A percentile compares a stretch with the other conserved stretches of the same genome.
Evolutionary conservation across 64 coral and sea anemone species (phyloP).

Genomic region (Porites australiensis): DNA sequence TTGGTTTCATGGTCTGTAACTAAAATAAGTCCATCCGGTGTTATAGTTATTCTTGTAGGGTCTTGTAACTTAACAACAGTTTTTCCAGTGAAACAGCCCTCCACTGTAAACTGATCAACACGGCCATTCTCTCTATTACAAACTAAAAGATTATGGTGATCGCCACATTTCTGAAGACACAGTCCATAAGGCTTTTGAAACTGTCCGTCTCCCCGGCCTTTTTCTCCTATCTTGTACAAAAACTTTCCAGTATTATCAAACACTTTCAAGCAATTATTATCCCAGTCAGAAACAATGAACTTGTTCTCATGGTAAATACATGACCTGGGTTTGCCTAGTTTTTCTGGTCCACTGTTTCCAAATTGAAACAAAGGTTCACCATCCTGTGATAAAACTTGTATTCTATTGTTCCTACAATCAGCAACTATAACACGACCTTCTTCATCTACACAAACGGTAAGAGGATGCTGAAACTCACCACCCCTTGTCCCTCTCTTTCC

Average conservation of each 20-base stretch:
- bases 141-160: conserved; percentile 25
- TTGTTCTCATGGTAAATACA: not conserved
- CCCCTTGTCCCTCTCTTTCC: conserved; percentile 13
- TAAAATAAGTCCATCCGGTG: no score
- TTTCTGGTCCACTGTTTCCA: not conserved
- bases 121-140: not conserved
- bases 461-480: conserved; percentile 35
- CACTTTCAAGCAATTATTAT: conserved; percentile 43
- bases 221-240: conserved; percentile 23
- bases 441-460: conserved; percentile 13
- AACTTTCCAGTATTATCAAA: conserved; percentile 32
- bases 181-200: not conserved
- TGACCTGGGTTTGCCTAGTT: not conserved
- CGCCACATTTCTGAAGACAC: conserved; percentile 16
- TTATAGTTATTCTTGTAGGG: not conserved
- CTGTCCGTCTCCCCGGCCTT: conserved; percentile 3
- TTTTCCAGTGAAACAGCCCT: conserved; percentile 13
- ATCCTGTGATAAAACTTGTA: conserved; percentile 36
- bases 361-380: conserved; percentile 33
- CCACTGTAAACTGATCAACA: conserved; percentile 44
- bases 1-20: no score
- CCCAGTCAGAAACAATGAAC: conserved; percentile 29
- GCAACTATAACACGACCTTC: conserved; percentile 1
- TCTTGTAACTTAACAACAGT: not conserved
- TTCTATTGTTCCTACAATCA: not conserved